A percentile compares a stretch with the other conserved stretches of the same genome.
Conservation (phyloP, 2,797 vertebrate genomes). For the Rhynchonycteris naso region DNA sequence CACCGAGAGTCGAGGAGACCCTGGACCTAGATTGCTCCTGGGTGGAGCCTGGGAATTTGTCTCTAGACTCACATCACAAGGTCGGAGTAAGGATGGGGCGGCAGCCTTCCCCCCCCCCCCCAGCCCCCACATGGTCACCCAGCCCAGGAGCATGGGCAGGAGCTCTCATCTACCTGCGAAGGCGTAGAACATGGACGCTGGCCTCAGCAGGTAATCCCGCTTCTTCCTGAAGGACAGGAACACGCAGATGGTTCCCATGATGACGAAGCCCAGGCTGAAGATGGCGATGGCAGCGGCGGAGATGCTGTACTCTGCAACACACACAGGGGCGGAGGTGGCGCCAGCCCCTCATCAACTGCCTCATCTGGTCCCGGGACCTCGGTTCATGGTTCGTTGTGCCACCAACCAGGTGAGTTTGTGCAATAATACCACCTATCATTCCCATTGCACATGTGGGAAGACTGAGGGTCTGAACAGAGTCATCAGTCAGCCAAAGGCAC, state of each 20-base stretch:
- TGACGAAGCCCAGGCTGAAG: constrained; percentile 93
- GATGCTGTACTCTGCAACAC: constrained; percentile 94
- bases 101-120: not conserved
- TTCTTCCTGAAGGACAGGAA: constrained; percentile 92
- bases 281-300: constrained; percentile 96
- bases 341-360: accelerated
- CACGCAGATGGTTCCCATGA: constrained; percentile 91
- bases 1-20: accelerated
- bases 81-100: accelerated
- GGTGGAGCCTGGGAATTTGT: not conserved
- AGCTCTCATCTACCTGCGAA: constrained; percentile 91
- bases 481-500: accelerated
- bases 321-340: not conserved
- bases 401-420: not conserved
- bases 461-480: not conserved
- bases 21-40: not conserved
- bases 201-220: constrained; percentile 95
- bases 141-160: accelerated
- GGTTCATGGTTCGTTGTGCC: accelerated
- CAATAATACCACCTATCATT: accelerated
- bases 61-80: not conserved
- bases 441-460: not conserved
- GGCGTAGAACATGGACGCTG: constrained; percentile 95
- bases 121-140: not conserved
- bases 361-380: not conserved